These are phyloP conservation scores for Laspeyria flexula DNA, from an alignment of 2,888 invertebrate genomes.

Conservation along the genomic window DNA sequence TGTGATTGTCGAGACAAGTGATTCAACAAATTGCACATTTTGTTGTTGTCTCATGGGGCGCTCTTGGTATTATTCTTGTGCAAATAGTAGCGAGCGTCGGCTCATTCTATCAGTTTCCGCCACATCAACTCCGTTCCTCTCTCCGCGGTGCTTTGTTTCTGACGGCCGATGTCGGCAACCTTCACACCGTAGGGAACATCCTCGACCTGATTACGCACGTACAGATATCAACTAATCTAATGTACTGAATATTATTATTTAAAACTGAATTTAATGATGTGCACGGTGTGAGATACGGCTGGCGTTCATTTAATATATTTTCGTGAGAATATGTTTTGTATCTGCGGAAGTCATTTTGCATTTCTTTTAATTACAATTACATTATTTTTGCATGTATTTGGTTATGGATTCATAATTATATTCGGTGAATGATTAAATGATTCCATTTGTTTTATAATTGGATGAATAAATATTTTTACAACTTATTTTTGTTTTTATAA, in stretches of 20 bases:
- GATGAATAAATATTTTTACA: slow-evolving; percentile 1
- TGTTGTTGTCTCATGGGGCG: slow-evolving; percentile 50
- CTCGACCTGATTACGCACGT: slow-evolving; percentile 22
- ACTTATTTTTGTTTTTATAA: slow-evolving; percentile 12
- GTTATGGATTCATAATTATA: background rate
- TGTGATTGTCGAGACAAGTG: slow-evolving; percentile 50
- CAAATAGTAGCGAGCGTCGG: slow-evolving; percentile 54
- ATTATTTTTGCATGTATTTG: background rate
- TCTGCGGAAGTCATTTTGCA: too few relatives aligned
- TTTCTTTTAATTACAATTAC: too few relatives aligned
- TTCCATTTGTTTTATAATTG: background rate
- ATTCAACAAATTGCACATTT: slow-evolving; percentile 64
- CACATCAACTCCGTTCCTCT: slow-evolving; percentile 58
- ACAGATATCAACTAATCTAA: slow-evolving; percentile 25
- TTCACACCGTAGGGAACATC: slow-evolving; percentile 37
- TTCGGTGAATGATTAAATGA: background rate
- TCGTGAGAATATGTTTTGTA: background rate
- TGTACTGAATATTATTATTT: slow-evolving; percentile 26
- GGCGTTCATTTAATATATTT: slow-evolving; percentile 5
- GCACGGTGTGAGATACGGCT: slow-evolving; percentile 30
- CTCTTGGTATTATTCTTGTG: slow-evolving; percentile 52
- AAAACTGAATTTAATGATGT: slow-evolving; percentile 14
- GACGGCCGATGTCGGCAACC: slow-evolving; percentile 49
- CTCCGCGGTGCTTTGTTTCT: slow-evolving; percentile 55
- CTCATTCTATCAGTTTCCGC: slow-evolving; percentile 68